phyloP scores from a whole-genome alignment of 1,140 invertebrate species.

The Drosophila kikkawai region DNA sequence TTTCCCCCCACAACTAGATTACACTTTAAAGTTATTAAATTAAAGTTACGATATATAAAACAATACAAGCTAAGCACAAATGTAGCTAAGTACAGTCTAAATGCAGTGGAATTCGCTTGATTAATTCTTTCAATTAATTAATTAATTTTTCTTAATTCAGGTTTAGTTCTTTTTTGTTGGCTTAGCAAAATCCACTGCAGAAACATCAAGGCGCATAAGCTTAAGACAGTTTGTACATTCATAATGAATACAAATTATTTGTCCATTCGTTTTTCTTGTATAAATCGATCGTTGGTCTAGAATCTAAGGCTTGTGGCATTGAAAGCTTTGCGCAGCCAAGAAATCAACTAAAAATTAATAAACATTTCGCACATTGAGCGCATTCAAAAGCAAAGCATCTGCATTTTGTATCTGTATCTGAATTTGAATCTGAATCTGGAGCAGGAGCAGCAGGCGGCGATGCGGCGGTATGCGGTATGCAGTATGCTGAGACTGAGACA shows the following conservation, averaged over 20 bases:
- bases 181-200: not conserved
- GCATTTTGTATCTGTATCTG: conserved; percentile 4
- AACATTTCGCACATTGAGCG: conserved; percentile 45
- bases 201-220: conserved; percentile 42
- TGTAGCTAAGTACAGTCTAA: conserved; percentile 27
- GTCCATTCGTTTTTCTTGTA: conserved; percentile 33
- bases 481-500: conserved; percentile 2
- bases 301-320: conserved; percentile 53
- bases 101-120: not conserved
- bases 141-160: too few species aligned
- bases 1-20: conserved; percentile 37
- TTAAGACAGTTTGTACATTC: conserved; percentile 44
- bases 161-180: too few species aligned
- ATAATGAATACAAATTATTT: conserved; percentile 31
- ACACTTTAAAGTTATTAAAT: conserved; percentile 38
- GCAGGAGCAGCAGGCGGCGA: conserved; percentile 55
- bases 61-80: conserved; percentile 38
- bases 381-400: conserved; percentile 74
- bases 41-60: conserved; percentile 32
- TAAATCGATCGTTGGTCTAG: conserved; percentile 30
- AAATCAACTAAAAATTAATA: conserved; percentile 54
- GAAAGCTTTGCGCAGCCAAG: conserved; percentile 61
- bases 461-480: conserved; percentile 41
- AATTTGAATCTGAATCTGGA: conserved; percentile 22
- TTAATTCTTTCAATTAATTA: too few species aligned